Base-by-base conservation (phyloP, 2,113 vertebrate species). In the Platycercus adscitus region DNA sequence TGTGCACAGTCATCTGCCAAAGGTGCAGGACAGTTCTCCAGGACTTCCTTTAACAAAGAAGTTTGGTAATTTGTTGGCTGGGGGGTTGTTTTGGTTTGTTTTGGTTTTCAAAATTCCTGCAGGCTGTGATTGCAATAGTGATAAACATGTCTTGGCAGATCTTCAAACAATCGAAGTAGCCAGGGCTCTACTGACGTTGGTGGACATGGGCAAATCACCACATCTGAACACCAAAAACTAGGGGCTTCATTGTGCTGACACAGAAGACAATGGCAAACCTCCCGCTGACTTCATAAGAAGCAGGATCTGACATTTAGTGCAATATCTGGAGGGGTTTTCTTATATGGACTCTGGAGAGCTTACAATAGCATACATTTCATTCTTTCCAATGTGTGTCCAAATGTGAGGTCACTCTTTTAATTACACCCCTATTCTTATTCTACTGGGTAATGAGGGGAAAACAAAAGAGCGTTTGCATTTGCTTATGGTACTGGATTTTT, bases 331-430 rank as follows among this genome's bases (percentile, higher is more conserved):
- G 81, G 89, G 25, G 8, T 72, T 95, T 94, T 26, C 25, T 76
- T 88, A 58, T 47, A 44, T 91, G 77, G 84, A 47, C 69, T 78
- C 73, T n/a, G 61, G 61, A 96, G 52, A 93, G 47, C 75, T 88
- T 92, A 84, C 26, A 70, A 69, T 72, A 96, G 85, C 31, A 66
- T 86, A 72, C n/a, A 46, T 92, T 91, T 92, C 56, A 84, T 70
- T 97, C 63, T 93, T 96, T 92, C 39, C 90, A 91, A 68, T 82
- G 49, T 41, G 13, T 53, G 68, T 91, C 64, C 73, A 88, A 93
- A 84, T 93, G 55, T 96, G 79, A 92, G 81, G 79, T 88, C 31
- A 91, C 87, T 96, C 95, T 53, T 87, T 96, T 31, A 92, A 86
- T 95, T 96, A 96, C 56, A 68, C 8, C 35, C 75, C 11, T 71